Conservation (phyloP, 2,797 vertebrate species). For the Sebastes cheni region DNA sequence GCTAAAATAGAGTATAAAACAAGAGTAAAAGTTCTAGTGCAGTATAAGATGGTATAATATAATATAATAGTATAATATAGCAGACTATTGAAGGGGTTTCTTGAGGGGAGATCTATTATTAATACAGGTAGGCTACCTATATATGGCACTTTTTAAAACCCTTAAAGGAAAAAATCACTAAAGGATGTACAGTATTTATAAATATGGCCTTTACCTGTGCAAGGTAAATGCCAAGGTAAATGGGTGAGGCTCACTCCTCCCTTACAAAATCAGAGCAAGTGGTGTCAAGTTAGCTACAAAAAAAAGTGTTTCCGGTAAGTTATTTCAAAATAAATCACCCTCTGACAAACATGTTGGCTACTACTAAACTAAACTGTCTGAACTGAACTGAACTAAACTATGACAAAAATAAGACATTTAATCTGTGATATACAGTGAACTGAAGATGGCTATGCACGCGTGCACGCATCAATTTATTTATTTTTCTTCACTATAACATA, state of each 20-base stretch:
- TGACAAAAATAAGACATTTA: accelerated
- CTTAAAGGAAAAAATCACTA: neutral
- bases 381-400: no score
- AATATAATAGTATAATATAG: no score
- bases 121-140: accelerated
- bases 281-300: neutral
- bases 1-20: no score
- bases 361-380: no score
- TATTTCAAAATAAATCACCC: conserved; percentile 29
- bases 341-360: no score
- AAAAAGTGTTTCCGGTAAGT: neutral
- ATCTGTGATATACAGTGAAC: neutral
- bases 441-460: accelerated
- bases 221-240: conserved; percentile 1
- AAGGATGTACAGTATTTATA: neutral
- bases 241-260: conserved; percentile 2
- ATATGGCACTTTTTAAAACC: neutral
- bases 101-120: neutral
- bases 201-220: neutral
- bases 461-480: neutral
- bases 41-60: no score
- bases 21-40: no score
- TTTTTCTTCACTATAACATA: neutral
- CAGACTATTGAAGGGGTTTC: neutral
- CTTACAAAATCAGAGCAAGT: neutral